phyloP scores from a whole-genome alignment of 2,797 vertebrate genomes.

The Centropyge bicolor region DNA sequence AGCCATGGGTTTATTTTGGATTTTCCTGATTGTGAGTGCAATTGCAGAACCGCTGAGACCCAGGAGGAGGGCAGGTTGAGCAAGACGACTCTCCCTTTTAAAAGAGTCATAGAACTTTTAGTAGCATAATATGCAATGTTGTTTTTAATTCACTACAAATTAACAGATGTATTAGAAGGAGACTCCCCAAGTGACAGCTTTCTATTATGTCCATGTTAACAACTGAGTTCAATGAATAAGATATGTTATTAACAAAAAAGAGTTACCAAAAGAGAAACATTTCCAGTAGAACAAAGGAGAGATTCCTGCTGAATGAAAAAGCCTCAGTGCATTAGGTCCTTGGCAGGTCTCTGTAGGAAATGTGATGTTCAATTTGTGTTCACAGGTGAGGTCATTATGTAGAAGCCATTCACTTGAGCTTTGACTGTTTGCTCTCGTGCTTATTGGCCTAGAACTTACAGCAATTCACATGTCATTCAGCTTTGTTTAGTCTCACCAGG shows the following conservation, averaged over 20 bases:
- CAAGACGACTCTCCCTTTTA: background rate
- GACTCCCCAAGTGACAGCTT: background rate
- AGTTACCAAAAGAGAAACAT: background rate
- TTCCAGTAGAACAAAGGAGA: background rate
- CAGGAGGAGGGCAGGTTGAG: background rate
- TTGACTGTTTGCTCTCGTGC: background rate
- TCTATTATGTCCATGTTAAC: background rate
- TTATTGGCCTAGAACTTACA: background rate
- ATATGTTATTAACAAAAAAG: too few species aligned
- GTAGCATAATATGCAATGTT: background rate
- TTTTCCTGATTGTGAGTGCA: background rate
- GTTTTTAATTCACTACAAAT: background rate
- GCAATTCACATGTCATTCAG: background rate
- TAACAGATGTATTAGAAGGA: background rate
- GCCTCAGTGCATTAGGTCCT: background rate
- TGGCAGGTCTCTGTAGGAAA: background rate
- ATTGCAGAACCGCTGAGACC: background rate
- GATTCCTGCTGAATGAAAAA: background rate
- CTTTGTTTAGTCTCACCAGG: too few species aligned
- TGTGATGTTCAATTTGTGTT: background rate
- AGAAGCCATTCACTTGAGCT: background rate
- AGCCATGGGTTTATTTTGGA: background rate
- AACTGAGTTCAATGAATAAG: too few species aligned
- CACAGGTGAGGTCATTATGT: background rate
- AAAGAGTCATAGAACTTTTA: background rate